Base-by-base conservation (phyloP, 2,113 vertebrate genomes). In the Rhinopomastus cyanomelas region DNA sequence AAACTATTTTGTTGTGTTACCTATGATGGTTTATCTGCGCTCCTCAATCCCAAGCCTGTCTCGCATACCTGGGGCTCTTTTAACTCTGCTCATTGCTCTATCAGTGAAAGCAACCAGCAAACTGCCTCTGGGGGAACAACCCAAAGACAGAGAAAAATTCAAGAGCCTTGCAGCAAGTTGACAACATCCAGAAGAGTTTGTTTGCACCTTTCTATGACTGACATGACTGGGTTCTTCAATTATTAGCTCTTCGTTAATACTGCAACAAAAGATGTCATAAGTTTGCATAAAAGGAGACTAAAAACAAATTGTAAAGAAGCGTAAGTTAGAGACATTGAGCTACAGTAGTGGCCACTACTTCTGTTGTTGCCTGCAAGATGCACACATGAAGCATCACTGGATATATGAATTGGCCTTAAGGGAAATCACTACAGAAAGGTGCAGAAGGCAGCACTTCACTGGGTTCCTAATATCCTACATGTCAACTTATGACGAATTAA, bases 51-150 rank as follows among this genome's bases (percentile, higher is more conserved):
- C 17, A 67, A 78, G 39, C 23, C 26, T 4, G 7, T 44, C 48
- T 79, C 5, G 5, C 16, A 36, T 0, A 34, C 26, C 22, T 59
- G 18, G 23, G 44, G n/a, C 11, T 71, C 36, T 69, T 66, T 36
- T 16, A 61, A 11, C 36, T 29, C 75, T 62, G 59, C 39, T 46
- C 51, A 11, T 5, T 17, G 22, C 22, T 79, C 36, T 27, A 36
- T 32, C 60, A 80, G 46, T 6, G 3, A 52, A 37, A 5, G 2
- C 0, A 2, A 20, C 15, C 69, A 44, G 36, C 3, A 2, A 3
- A 2, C 34, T 64, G 53, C 20, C 30, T 25, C 51, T 15, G 9
- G 3, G 23, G 30, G 2, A 78, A 48, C 37, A 80, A 29, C 30
- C 36, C 23, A 34, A 65, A 36, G 3, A 66, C 7, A 20, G 7